Evolutionary conservation across 1,140 invertebrate genomes (phyloP).

Genomic region (Plectus sambesii): DNA sequence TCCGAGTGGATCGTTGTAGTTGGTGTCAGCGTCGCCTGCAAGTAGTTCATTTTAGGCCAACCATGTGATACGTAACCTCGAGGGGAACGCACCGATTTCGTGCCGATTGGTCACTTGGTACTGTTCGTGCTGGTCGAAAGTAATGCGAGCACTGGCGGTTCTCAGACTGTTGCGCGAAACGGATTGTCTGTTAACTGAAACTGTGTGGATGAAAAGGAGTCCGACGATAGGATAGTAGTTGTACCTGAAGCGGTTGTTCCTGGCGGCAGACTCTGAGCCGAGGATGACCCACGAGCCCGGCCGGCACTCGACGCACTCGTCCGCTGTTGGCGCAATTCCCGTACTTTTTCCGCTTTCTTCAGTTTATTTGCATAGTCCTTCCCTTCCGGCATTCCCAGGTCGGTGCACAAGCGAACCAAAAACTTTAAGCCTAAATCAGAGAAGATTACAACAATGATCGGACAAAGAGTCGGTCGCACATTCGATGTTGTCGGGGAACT

Average conservation of each 20-base stretch:
- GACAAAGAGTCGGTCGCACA: conserved; percentile 20
- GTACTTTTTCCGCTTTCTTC: conserved; percentile 67
- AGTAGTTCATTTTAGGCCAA: conserved; percentile 10
- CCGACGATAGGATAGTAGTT: conserved; percentile 7
- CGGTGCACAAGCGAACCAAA: conserved; percentile 65
- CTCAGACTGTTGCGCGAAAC: conserved; percentile 6
- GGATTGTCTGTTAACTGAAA: conserved; percentile 19
- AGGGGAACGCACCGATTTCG: conserved; percentile 31
- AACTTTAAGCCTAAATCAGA: conserved; percentile 58
- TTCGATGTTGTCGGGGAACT: conserved; percentile 42
- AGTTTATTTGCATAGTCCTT: conserved; percentile 65
- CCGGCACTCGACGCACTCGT: conserved; percentile 33
- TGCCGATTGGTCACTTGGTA: conserved; percentile 27
- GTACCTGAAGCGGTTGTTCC: conserved; percentile 8
- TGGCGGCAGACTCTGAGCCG: conserved; percentile 18
- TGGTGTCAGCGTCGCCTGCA: conserved; percentile 50
- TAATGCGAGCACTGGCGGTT: conserved; percentile 8
- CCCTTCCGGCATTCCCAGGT: conserved; percentile 68
- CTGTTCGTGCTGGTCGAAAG: conserved; percentile 28
- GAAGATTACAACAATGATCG: conserved; percentile 16
- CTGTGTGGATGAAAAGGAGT: conserved; percentile 11
- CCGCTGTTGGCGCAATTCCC: conserved; percentile 55
- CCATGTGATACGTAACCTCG: not conserved
- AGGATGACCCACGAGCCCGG: conserved; percentile 15
- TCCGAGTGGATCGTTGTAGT: conserved; percentile 64